Percentiles rank a stretch among this genome's conserved stretches.
Evolutionary conservation across 2,113 vertebrate species (phyloP).

Genomic region (Strix uralensis): DNA sequence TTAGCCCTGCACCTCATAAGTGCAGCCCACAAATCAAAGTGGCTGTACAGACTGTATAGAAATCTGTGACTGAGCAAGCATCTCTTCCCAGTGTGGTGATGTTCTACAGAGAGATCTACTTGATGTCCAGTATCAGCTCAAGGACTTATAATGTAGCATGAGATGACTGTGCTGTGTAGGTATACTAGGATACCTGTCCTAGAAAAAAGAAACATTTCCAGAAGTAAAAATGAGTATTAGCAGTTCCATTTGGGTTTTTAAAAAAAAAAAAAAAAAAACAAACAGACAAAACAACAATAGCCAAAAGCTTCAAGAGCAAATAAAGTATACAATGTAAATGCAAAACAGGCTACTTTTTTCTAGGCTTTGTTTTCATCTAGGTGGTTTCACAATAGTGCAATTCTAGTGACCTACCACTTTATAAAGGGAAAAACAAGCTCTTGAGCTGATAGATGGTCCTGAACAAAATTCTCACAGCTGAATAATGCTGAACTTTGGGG

Average conservation of each 20-base stretch:
- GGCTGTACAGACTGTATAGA: neutral
- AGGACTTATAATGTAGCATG: neutral
- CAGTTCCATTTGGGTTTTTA: neutral
- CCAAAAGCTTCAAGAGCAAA: neutral
- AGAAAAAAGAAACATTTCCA: neutral
- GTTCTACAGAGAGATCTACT: neutral
- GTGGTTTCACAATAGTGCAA: neutral
- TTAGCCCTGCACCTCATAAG: neutral
- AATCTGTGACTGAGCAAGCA: neutral
- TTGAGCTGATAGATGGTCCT: neutral
- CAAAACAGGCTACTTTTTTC: neutral
- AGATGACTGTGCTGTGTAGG: neutral
- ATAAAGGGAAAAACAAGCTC: neutral
- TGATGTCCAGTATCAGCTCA: neutral
- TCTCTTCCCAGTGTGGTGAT: neutral
- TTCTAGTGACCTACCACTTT: neutral
- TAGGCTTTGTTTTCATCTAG: neutral
- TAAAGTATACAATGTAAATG: neutral
- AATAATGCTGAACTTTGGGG: neutral
- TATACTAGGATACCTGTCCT: neutral
- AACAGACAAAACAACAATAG: neutral
- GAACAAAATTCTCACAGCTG: neutral
- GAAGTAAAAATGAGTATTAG: neutral
- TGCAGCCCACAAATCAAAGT: neutral
- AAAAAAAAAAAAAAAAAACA: rapidly evolving